A percentile compares a stretch with the other conserved stretches of the same genome.
These are phyloP conservation scores for Catalaphyllia jardinei DNA, from an alignment of 64 coral and sea anemone species.

Conservation along the genomic window DNA sequence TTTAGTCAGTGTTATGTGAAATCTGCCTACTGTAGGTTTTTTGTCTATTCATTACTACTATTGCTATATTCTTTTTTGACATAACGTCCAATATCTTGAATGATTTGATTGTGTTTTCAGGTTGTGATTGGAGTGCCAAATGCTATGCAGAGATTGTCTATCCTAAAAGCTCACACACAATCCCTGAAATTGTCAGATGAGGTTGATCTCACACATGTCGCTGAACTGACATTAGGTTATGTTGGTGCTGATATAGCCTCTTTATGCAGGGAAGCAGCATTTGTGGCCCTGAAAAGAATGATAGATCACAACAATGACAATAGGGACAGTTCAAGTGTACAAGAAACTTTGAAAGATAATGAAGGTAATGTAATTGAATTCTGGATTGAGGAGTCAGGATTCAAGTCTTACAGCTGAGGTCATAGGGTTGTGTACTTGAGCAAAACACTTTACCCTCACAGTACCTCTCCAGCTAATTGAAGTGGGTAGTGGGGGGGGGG, in stretches of 20 bases:
- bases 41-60: not conserved
- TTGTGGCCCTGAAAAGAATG: conserved; percentile 62
- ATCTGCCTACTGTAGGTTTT: no score
- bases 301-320: conserved; percentile 23
- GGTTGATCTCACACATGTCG: conserved; percentile 75
- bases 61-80: not conserved
- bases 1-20: no score
- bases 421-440: no score
- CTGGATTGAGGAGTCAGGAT: no score
- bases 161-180: conserved; percentile 66
- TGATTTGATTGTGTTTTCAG: conserved; percentile 13
- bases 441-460: no score
- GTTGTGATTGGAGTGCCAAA: conserved; percentile 91
- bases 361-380: no score
- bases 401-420: no score
- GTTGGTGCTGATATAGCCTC: conserved; percentile 92
- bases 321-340: not conserved
- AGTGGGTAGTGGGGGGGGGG: no score
- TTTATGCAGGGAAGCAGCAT: conserved; percentile 76
- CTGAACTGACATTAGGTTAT: conserved; percentile 88
- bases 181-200: conserved; percentile 60
- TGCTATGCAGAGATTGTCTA: conserved; percentile 67
- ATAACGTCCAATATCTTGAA: not conserved
- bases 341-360: not conserved
- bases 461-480: no score